A percentile compares a stretch with the other conserved stretches of the same genome.
These are phyloP conservation scores for Adelosebastes latens DNA, from an alignment of 2,797 vertebrate genomes.

Conservation along the genomic window DNA sequence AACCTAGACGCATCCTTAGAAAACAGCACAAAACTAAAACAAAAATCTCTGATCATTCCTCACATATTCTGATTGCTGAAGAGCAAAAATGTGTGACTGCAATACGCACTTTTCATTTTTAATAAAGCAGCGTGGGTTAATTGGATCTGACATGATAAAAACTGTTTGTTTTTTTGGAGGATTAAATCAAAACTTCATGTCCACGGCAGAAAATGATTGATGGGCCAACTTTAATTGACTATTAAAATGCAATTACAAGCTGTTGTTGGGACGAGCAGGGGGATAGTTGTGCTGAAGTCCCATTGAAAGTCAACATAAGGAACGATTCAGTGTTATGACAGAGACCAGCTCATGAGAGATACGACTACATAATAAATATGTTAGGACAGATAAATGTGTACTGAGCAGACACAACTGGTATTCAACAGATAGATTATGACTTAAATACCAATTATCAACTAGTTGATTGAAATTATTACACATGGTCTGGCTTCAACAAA, in stretches of 20 bases:
- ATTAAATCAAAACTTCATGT: conserved; percentile 80
- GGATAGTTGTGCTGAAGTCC: conserved; percentile 47
- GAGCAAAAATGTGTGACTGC: background rate
- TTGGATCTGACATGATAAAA: conserved; percentile 78
- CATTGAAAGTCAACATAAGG: conserved; percentile 67
- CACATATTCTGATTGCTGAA: background rate
- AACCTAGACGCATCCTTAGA: conserved; percentile 4
- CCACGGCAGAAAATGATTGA: conserved; percentile 81
- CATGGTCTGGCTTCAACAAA: background rate
- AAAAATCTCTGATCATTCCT: conserved; percentile 33
- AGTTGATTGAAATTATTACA: background rate
- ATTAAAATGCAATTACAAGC: conserved; percentile 88
- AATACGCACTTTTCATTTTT: conserved; percentile 24
- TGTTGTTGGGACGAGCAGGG: conserved; percentile 71
- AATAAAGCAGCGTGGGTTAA: conserved; percentile 78
- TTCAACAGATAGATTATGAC: background rate
- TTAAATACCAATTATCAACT: background rate
- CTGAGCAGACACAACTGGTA: background rate
- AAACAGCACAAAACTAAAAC: conserved; percentile 25
- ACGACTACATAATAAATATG: background rate
- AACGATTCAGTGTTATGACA: conserved; percentile 6
- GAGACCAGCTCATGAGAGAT: background rate
- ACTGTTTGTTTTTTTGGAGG: conserved; percentile 72
- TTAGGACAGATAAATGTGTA: background rate
- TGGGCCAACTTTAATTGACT: conserved; percentile 84